These are phyloP conservation scores for Lochmaea capreae DNA, from an alignment of 2,888 invertebrate genomes.

Conservation along the genomic window DNA sequence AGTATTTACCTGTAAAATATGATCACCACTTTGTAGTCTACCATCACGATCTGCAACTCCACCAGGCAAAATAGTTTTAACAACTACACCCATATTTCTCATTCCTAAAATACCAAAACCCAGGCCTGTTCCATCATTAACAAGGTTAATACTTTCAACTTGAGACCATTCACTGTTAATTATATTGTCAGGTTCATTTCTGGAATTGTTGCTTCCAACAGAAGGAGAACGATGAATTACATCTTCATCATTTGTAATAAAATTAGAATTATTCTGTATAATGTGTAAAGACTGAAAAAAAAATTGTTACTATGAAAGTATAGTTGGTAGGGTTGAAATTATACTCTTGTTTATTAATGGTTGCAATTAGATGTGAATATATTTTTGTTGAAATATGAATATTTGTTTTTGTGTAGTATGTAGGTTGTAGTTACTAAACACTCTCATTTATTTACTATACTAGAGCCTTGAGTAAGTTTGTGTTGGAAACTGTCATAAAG, in stretches of 20 bases:
- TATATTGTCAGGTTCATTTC: slow-evolving; percentile 77
- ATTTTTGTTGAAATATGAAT: too few species aligned
- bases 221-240: slow-evolving; percentile 70
- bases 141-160: slow-evolving; percentile 96
- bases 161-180: slow-evolving; percentile 94
- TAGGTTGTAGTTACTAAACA: too few species aligned
- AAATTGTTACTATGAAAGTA: background rate
- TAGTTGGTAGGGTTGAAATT: background rate
- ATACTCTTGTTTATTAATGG: too few species aligned
- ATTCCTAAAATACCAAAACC: slow-evolving; percentile 99
- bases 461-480: too few species aligned
- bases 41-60: slow-evolving; percentile 98
- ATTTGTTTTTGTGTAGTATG: too few species aligned
- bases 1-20: slow-evolving; percentile 89
- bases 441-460: too few species aligned
- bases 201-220: slow-evolving; percentile 75
- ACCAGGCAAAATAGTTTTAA: slow-evolving; percentile 97
- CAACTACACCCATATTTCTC: slow-evolving; percentile 98
- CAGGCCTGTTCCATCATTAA: slow-evolving; percentile 97
- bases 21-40: slow-evolving; percentile 96
- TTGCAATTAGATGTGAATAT: too few species aligned
- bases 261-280: slow-evolving; percentile 79
- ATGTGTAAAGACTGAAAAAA: slow-evolving; percentile 72
- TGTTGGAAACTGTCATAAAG: too few species aligned
- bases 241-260: slow-evolving; percentile 68